A percentile compares a stretch with the other conserved stretches of the same genome.
Evolutionary conservation across 2,888 invertebrate species (phyloP).

Genomic region (Flexamia atlantica): DNA sequence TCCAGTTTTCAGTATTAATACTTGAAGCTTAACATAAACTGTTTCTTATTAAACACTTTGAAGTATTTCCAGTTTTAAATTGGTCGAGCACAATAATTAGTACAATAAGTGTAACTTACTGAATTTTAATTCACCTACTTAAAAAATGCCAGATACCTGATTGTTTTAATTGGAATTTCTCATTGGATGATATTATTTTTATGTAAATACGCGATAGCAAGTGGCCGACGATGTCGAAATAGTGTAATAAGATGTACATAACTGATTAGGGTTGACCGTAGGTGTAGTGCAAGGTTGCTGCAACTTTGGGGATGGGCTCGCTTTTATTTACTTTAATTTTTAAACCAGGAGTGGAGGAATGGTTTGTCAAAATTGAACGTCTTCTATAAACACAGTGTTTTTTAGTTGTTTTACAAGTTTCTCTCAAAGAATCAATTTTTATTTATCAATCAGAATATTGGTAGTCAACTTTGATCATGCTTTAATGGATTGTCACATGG

Average conservation of each 20-base stretch:
- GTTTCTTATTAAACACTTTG: too few relatives aligned
- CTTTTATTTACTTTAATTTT: constrained; percentile 23
- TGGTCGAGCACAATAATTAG: too few relatives aligned
- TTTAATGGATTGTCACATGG: too few relatives aligned
- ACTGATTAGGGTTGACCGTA: constrained; percentile 41
- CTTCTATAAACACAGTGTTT: too few relatives aligned
- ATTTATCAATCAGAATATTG: too few relatives aligned
- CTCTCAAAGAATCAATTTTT: too few relatives aligned
- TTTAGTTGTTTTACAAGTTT: too few relatives aligned
- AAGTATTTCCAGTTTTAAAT: too few relatives aligned
- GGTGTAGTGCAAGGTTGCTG: constrained; percentile 46
- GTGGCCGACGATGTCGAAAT: constrained; percentile 29
- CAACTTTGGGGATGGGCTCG: constrained; percentile 56
- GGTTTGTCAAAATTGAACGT: neutral
- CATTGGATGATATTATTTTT: neutral
- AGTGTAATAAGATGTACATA: constrained; percentile 46
- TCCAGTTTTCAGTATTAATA: neutral
- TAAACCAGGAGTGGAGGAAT: constrained; percentile 16
- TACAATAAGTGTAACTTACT: too few relatives aligned
- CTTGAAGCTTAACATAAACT: neutral
- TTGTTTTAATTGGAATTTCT: neutral
- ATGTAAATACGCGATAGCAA: neutral
- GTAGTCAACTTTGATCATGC: too few relatives aligned
- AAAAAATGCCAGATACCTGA: neutral
- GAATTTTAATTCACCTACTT: too few relatives aligned